Evolutionary conservation across 2,797 vertebrate species (phyloP).

Genomic region (Acomys russatus): DNA sequence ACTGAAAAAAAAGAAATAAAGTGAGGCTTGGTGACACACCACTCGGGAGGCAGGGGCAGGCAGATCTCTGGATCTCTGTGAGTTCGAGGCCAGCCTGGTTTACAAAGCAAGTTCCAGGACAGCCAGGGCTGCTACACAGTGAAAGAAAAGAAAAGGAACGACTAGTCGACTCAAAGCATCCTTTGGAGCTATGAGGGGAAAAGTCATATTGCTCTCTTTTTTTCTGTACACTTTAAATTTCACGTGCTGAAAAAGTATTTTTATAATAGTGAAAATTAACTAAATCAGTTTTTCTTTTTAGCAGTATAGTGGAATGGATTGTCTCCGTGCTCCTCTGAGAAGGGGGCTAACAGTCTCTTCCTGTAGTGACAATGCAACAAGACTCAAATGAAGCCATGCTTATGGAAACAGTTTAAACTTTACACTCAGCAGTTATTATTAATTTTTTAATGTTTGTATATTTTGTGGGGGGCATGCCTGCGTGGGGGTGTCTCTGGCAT

Average conservation of each 20-base stretch:
- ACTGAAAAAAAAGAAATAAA: not conserved
- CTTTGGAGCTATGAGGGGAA: not conserved
- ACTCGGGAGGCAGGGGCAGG: too few relatives aligned
- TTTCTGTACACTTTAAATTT: not conserved
- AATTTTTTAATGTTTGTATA: not conserved
- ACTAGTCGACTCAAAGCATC: not conserved
- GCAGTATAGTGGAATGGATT: not conserved
- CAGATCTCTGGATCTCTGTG: too few relatives aligned
- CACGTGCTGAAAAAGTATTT: slow-evolving; percentile 5
- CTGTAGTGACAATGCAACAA: not conserved
- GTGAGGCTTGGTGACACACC: too few relatives aligned
- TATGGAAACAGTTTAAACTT: not conserved
- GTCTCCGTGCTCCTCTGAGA: not conserved
- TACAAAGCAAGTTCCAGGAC: too few relatives aligned
- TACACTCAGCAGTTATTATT: not conserved
- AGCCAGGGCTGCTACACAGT: too few relatives aligned
- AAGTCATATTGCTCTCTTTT: not conserved
- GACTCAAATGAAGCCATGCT: not conserved
- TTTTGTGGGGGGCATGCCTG: not conserved
- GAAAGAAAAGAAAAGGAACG: not conserved
- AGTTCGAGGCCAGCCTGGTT: too few relatives aligned
- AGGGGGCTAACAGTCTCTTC: not conserved
- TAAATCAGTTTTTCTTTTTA: not conserved
- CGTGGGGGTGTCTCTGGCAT: not conserved
- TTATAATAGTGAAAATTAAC: not conserved